Conservation (phyloP, 2,888 invertebrate species). For the Drosophila demipolita region DNA sequence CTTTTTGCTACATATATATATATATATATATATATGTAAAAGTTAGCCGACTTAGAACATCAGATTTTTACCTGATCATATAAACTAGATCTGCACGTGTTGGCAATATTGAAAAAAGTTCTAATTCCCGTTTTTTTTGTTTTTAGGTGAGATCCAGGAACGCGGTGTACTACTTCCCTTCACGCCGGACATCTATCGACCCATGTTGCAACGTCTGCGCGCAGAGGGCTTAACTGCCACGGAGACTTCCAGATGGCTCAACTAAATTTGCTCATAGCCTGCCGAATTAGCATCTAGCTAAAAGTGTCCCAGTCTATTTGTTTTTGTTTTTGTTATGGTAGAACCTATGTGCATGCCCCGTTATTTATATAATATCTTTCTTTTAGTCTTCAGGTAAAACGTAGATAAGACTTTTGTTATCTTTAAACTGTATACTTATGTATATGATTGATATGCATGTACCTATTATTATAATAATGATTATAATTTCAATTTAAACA, state of each 20-base stretch:
- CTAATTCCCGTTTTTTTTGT: background rate
- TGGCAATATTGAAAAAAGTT: background rate
- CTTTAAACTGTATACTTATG: conserved; percentile 19
- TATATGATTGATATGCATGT: conserved; percentile 35
- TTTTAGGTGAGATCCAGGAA: conserved; percentile 94
- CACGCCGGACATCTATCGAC: conserved; percentile 95
- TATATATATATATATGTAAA: background rate
- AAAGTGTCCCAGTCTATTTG: background rate
- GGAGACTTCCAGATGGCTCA: conserved; percentile 87
- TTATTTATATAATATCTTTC: conserved; percentile 36
- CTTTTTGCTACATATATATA: background rate
- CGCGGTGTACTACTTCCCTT: conserved; percentile 97
- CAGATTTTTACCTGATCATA: background rate
- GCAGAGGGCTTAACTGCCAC: conserved; percentile 92
- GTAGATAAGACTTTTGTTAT: conserved; percentile 54
- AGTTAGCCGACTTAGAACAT: background rate
- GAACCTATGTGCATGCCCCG: conserved; percentile 3
- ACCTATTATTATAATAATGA: conserved; percentile 3
- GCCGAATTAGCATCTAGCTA: conserved; percentile 8
- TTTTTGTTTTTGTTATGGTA: conserved; percentile 7
- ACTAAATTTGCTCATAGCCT: conserved; percentile 39
- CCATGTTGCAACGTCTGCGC: conserved; percentile 94
- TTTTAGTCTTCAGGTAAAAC: conserved; percentile 18
- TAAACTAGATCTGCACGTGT: background rate
- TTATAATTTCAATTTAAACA: conserved; percentile 15